A percentile compares a stretch with the other conserved stretches of the same genome.
Conservation (phyloP, 2,888 invertebrate genomes). For the Andrena chrysosceles region DNA sequence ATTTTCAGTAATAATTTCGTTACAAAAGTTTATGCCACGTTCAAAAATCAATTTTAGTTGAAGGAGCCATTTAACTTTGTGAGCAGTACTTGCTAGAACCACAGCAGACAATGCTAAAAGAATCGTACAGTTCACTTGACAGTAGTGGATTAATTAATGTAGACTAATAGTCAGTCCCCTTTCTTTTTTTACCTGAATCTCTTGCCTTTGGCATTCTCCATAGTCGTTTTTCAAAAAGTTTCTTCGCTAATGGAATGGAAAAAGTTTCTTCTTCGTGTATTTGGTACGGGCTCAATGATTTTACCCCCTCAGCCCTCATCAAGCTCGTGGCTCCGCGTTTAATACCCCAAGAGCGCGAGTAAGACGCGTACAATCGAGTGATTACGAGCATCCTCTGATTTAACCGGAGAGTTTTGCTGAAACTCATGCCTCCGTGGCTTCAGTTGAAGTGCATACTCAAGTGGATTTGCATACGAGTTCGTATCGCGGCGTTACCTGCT, state of each 20-base stretch:
- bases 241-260: constrained; percentile 16
- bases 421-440: constrained; percentile 69
- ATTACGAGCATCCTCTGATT: constrained; percentile 72
- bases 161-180: too few species aligned
- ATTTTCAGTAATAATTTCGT: background rate
- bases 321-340: constrained; percentile 12
- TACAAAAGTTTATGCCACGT: background rate
- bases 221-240: background rate
- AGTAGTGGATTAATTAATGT: too few species aligned
- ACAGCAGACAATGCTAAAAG: too few species aligned
- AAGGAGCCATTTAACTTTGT: too few species aligned
- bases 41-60: too few species aligned
- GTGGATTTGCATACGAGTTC: constrained; percentile 82
- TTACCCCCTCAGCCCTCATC: background rate
- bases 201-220: background rate
- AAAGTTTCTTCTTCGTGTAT: constrained; percentile 7
- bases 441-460: constrained; percentile 75
- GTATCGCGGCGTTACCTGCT: constrained; percentile 75
- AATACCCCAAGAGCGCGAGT: constrained; percentile 29
- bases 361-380: constrained; percentile 53
- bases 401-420: constrained; percentile 73
- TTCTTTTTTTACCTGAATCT: too few species aligned
- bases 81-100: too few species aligned
- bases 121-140: too few species aligned
- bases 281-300: constrained; percentile 1